Percentiles rank a stretch among this genome's conserved stretches.
These are phyloP conservation scores for Lamellibrachia luymesi DNA, from an alignment of 1,140 invertebrate species.

Conservation along the genomic window DNA sequence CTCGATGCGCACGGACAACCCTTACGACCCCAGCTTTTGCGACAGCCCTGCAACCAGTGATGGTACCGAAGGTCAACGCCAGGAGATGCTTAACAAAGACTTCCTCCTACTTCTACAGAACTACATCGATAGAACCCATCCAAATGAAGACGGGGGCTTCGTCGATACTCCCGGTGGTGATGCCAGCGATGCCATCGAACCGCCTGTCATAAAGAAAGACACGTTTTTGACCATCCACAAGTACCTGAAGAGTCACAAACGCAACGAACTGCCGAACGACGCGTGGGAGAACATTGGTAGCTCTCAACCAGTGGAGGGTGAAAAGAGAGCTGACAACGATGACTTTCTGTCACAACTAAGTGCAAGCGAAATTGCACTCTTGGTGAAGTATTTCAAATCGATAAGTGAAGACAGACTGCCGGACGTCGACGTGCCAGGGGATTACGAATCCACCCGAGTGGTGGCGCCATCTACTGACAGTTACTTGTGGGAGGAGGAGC, in stretches of 20 bases:
- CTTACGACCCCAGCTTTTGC: constrained; percentile 21
- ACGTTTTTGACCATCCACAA: constrained; percentile 26
- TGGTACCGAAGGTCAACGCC: constrained; percentile 5
- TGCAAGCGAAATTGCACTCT: neutral
- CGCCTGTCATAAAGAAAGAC: constrained; percentile 14
- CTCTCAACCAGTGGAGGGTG: neutral
- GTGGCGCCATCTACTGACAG: neutral
- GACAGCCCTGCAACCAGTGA: constrained; percentile 7
- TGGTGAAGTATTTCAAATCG: neutral
- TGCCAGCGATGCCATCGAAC: neutral
- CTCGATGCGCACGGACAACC: constrained; percentile 52
- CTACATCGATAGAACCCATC: neutral
- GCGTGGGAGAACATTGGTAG: neutral
- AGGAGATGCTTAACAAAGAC: neutral
- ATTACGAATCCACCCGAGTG: neutral
- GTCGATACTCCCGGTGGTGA: neutral
- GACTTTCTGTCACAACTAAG: neutral
- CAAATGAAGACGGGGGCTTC: neutral
- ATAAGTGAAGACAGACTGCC: neutral
- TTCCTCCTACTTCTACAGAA: neutral
- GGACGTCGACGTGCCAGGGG: neutral
- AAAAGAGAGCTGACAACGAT: neutral
- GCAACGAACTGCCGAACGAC: neutral
- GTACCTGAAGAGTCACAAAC: constrained; percentile 25
- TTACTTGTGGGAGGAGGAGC: neutral